These are phyloP conservation scores for Drosophila pegasa DNA, from an alignment of 2,888 invertebrate genomes.

Conservation along the genomic window DNA sequence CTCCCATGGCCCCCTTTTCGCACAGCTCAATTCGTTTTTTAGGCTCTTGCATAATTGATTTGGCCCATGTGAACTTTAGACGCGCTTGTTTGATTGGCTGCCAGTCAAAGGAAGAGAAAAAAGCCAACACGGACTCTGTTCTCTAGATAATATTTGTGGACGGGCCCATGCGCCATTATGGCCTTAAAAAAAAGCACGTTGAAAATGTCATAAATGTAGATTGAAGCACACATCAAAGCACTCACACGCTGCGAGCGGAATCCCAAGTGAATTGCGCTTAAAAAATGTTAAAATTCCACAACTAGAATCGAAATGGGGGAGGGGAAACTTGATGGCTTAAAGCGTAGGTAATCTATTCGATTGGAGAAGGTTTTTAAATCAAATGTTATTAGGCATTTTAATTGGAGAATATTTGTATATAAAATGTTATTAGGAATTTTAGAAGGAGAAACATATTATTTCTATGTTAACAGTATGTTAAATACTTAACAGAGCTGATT, in stretches of 20 bases:
- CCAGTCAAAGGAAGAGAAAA: slow-evolving; percentile 57
- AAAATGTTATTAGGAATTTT: background rate
- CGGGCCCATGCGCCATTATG: slow-evolving; percentile 29
- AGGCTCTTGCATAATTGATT: slow-evolving; percentile 44
- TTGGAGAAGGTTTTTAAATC: too few relatives aligned
- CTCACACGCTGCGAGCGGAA: slow-evolving; percentile 5
- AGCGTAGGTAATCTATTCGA: background rate
- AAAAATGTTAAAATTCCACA: slow-evolving; percentile 6
- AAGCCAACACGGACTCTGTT: slow-evolving; percentile 35
- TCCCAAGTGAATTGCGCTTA: slow-evolving; percentile 17
- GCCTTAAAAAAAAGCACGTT: slow-evolving; percentile 17
- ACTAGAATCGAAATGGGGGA: background rate
- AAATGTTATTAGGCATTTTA: background rate
- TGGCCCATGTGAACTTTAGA: slow-evolving; percentile 21
- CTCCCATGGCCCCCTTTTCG: background rate
- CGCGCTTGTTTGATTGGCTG: slow-evolving; percentile 56
- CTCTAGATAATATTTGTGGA: slow-evolving; percentile 34
- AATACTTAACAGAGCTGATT: background rate
- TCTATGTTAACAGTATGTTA: background rate
- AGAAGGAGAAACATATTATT: background rate
- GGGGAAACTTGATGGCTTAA: background rate
- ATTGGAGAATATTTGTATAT: background rate
- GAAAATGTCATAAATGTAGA: slow-evolving; percentile 18
- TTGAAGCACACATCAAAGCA: slow-evolving; percentile 21
- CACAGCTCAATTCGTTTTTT: slow-evolving; percentile 9